These are phyloP conservation scores for Helarctos malayanus DNA, from an alignment of 2,797 vertebrate genomes.

Conservation along the genomic window DNA sequence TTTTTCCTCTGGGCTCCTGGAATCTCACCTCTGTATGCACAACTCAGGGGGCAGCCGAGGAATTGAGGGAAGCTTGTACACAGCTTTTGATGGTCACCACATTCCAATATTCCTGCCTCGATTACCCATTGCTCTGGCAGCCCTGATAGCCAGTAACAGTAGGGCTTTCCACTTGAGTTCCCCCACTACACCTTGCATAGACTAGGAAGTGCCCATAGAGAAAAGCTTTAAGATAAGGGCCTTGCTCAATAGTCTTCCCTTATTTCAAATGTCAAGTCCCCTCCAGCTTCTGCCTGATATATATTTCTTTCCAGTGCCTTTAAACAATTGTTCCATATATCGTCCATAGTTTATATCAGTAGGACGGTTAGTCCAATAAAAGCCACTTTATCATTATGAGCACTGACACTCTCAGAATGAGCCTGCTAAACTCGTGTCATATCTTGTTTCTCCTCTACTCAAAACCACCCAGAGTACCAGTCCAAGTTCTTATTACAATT, in stretches of 20 bases:
- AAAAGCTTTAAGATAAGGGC: not conserved
- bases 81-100: not conserved
- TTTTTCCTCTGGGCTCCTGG: not conserved
- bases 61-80: not conserved
- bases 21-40: not conserved
- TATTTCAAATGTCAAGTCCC: not conserved
- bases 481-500: not conserved
- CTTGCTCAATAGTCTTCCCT: not conserved
- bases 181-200: fast-evolving
- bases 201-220: not conserved
- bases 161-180: not conserved
- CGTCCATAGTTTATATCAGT: not conserved
- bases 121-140: not conserved
- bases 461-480: not conserved
- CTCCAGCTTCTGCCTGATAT: not conserved
- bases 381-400: not conserved
- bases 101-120: not conserved
- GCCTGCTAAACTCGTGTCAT: not conserved
- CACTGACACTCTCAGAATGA: not conserved
- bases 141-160: not conserved
- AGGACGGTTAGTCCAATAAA: not conserved
- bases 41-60: not conserved
- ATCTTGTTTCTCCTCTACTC: not conserved
- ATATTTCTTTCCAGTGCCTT: not conserved
- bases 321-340: not conserved